Conservation (phyloP, 2,888 invertebrate genomes). For the Eupithecia subumbrata region DNA sequence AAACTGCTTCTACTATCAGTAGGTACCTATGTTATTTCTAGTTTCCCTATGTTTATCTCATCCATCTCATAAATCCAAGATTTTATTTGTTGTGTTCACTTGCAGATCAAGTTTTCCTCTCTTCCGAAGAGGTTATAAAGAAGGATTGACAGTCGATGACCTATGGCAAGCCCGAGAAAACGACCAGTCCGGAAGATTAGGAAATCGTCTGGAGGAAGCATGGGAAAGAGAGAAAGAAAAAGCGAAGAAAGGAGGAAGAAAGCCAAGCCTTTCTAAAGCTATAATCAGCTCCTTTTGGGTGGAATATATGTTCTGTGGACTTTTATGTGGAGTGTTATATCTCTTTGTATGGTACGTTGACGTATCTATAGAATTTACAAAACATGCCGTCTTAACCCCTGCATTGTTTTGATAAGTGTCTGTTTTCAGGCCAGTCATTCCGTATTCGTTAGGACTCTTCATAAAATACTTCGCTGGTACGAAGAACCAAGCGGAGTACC, state of each 20-base stretch:
- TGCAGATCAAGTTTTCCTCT: slow-evolving; percentile 87
- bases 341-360: slow-evolving; percentile 83
- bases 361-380: not conserved
- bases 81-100: slow-evolving; percentile 24
- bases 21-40: not conserved
- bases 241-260: slow-evolving; percentile 74
- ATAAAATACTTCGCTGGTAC: slow-evolving; percentile 86
- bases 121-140: slow-evolving; percentile 85
- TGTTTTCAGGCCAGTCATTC: slow-evolving; percentile 85
- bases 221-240: slow-evolving; percentile 85
- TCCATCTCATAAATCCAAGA: not conserved
- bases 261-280: slow-evolving; percentile 85
- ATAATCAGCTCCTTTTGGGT: slow-evolving; percentile 85
- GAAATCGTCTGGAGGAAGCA: slow-evolving; percentile 86
- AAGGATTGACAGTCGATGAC: slow-evolving; percentile 86
- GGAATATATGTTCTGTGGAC: slow-evolving; percentile 85
- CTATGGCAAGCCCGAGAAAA: slow-evolving; percentile 85
- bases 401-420: slow-evolving; percentile 4
- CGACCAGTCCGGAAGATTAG: slow-evolving; percentile 87
- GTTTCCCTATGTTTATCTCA: not conserved
- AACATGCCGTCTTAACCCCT: not conserved
- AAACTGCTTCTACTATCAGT: not conserved
- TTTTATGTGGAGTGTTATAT: slow-evolving; percentile 82
- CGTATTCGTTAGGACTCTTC: slow-evolving; percentile 84
- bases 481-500: slow-evolving; percentile 72